phyloP scores from a whole-genome alignment of 2,888 invertebrate species.

The Drosophila bunnanda region DNA sequence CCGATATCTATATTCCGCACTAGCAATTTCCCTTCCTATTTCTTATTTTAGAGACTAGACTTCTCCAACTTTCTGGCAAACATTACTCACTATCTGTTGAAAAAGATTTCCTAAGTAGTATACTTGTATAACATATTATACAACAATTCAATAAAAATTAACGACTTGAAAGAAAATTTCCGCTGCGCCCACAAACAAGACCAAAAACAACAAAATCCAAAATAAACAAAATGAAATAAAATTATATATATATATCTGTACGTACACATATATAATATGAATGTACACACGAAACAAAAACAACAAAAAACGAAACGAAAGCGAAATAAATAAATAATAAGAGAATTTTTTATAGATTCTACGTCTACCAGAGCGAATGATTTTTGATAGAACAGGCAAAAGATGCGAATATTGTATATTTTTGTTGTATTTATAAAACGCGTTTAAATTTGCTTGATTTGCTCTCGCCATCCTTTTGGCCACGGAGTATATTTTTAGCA shows the following conservation, averaged over 20 bases:
- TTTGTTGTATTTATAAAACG: slow-evolving; percentile 66
- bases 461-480: slow-evolving; percentile 25
- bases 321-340: slow-evolving; percentile 33
- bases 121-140: slow-evolving; percentile 51
- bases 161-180: slow-evolving; percentile 71
- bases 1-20: not conserved
- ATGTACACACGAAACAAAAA: slow-evolving; percentile 19
- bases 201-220: slow-evolving; percentile 45
- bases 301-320: slow-evolving; percentile 16
- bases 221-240: slow-evolving; percentile 45
- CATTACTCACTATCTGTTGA: slow-evolving; percentile 20
- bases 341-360: slow-evolving; percentile 26
- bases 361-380: slow-evolving; percentile 23
- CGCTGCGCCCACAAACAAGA: slow-evolving; percentile 58
- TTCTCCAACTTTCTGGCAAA: slow-evolving; percentile 1
- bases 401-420: slow-evolving; percentile 38
- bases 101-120: slow-evolving; percentile 21
- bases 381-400: slow-evolving; percentile 11
- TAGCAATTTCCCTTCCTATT: not conserved
- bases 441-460: slow-evolving; percentile 63
- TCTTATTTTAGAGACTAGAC: not conserved
- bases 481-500: slow-evolving; percentile 62
- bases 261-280: slow-evolving; percentile 18
- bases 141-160: slow-evolving; percentile 72
- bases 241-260: slow-evolving; percentile 35